Evolutionary conservation across 2,888 invertebrate species (phyloP).

Genomic region (Hymenopus coronatus): DNA sequence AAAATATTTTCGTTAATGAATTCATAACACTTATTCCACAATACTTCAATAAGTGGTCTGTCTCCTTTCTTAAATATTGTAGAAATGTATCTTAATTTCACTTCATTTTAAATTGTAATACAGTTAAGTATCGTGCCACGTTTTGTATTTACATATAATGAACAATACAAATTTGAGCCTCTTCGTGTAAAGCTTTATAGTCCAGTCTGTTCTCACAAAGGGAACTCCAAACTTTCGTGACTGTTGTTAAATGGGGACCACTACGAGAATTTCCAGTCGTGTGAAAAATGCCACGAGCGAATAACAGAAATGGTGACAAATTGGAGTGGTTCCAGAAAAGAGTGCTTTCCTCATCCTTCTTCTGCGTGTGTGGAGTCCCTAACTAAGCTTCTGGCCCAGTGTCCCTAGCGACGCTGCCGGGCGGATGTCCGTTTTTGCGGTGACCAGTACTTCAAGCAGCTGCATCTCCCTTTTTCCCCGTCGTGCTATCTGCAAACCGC

Average conservation of each 20-base stretch:
- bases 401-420: neutral
- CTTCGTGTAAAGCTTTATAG: too few relatives aligned
- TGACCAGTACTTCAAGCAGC: neutral
- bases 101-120: too few relatives aligned
- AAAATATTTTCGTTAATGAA: too few relatives aligned
- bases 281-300: neutral
- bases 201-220: too few relatives aligned
- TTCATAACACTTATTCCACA: too few relatives aligned
- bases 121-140: too few relatives aligned
- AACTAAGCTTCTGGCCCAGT: neutral
- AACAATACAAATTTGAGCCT: too few relatives aligned
- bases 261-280: neutral
- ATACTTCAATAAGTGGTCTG: too few relatives aligned
- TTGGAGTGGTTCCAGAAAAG: neutral
- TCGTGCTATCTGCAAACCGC: neutral
- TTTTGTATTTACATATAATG: too few relatives aligned
- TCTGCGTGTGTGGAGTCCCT: neutral
- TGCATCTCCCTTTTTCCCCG: neutral
- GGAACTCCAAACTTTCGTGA: too few relatives aligned
- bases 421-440: neutral
- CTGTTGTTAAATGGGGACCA: neutral
- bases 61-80: too few relatives aligned
- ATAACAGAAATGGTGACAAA: neutral
- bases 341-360: neutral
- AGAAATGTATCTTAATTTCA: too few relatives aligned